phyloP scores from a whole-genome alignment of 2,113 vertebrate genomes.

The Nansenia antarctica region DNA sequence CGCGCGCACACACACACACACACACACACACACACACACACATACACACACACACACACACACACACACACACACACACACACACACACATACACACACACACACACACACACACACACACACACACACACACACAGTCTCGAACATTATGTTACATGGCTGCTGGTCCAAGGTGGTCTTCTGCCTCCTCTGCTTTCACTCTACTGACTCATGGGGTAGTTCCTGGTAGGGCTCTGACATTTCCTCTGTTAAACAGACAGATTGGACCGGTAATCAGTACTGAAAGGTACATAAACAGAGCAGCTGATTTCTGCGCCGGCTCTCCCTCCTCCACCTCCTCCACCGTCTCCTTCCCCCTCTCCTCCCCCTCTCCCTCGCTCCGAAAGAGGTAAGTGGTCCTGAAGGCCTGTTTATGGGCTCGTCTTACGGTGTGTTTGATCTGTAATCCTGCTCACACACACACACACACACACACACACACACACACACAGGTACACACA shows the following conservation, averaged over 20 bases:
- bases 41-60: too few species aligned
- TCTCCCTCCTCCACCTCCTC: conserved; percentile 52
- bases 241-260: conserved; percentile 73
- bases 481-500: neutral
- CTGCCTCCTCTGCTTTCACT: conserved; percentile 56
- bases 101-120: too few species aligned
- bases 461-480: neutral
- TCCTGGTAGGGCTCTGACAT: conserved; percentile 53
- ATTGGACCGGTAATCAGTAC: conserved; percentile 83
- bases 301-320: conserved; percentile 75
- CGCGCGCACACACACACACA: too few species aligned
- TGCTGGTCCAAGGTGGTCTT: conserved; percentile 52
- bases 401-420: conserved; percentile 88
- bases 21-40: too few species aligned
- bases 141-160: too few species aligned
- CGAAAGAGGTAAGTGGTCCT: conserved; percentile 80
- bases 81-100: too few species aligned
- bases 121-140: neutral
- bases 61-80: too few species aligned
- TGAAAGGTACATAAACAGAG: conserved; percentile 88
- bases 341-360: too few species aligned
- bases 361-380: conserved; percentile 39
- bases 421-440: conserved; percentile 86
- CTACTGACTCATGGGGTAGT: conserved; percentile 44
- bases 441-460: conserved; percentile 64